These are phyloP conservation scores for Cydia fagiglandana DNA, from an alignment of 1,140 invertebrate genomes.

Conservation along the genomic window DNA sequence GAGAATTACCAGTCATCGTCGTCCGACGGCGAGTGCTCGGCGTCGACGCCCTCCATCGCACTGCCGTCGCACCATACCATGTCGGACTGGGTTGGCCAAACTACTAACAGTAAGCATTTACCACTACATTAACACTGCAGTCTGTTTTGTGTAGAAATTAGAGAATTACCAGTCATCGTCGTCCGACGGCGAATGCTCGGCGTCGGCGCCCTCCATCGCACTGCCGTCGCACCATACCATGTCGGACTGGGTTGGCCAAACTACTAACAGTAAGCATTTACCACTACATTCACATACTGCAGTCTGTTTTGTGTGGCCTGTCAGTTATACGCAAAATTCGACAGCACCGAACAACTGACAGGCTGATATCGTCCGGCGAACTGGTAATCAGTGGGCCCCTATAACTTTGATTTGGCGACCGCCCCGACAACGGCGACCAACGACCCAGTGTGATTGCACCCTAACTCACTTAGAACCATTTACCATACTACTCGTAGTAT, in stretches of 20 bases:
- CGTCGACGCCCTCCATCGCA: slow-evolving; percentile 81
- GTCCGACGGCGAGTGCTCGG: slow-evolving; percentile 83
- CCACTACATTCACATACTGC: slow-evolving; percentile 30
- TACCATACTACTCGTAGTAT: no score
- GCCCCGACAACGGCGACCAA: no score
- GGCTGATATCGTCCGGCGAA: no score
- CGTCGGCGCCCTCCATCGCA: slow-evolving; percentile 82
- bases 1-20: slow-evolving; percentile 73
- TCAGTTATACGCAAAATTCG: no score
- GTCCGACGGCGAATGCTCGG: slow-evolving; percentile 83
- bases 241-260: slow-evolving; percentile 90
- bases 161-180: slow-evolving; percentile 73
- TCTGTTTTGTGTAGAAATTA: slow-evolving; percentile 70
- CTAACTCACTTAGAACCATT: no score
- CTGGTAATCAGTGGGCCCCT: no score
- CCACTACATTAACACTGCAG: no score
- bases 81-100: slow-evolving; percentile 90
- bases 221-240: slow-evolving; percentile 78
- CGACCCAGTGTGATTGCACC: no score
- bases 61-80: slow-evolving; percentile 78
- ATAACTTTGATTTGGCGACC: no score
- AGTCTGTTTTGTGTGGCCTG: no score
- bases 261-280: slow-evolving; percentile 89
- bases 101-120: slow-evolving; percentile 87
- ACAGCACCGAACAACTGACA: no score